Conservation (phyloP, 2,113 vertebrate species). For the Protobothrops mucrosquamatus region DNA sequence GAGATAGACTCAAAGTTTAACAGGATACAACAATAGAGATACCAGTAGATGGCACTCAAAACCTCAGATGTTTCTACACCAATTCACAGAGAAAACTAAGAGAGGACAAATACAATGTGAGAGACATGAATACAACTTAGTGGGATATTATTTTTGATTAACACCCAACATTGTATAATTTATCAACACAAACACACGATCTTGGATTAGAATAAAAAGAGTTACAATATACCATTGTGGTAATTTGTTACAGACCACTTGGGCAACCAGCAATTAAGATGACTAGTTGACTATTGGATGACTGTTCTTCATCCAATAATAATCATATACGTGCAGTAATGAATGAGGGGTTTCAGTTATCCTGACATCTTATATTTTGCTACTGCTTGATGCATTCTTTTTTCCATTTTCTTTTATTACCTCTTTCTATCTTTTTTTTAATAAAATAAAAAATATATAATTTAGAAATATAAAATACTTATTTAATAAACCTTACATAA, state of each 20-base stretch:
- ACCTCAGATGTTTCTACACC: background rate
- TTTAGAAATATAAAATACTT: background rate
- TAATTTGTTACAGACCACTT: background rate
- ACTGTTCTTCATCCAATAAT: background rate
- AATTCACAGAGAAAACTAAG: background rate
- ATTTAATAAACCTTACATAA: background rate
- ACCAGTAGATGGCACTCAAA: background rate
- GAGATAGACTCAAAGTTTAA: background rate
- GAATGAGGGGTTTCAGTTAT: background rate
- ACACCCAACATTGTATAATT: background rate
- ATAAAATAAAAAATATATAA: background rate
- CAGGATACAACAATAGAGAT: background rate
- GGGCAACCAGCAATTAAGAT: background rate
- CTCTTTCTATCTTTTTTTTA: background rate
- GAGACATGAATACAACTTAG: background rate
- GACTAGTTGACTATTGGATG: background rate
- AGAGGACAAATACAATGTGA: background rate
- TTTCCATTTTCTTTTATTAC: background rate
- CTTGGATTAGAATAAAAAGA: background rate
- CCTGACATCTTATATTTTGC: background rate
- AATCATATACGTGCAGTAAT: background rate
- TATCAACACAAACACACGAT: background rate
- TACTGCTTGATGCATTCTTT: background rate
- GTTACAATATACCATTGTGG: background rate
- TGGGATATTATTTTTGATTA: background rate